Evolutionary conservation across 2,888 invertebrate species (phyloP), one percentile per base, ranked within the genome.

Genomic region (Ormyrus rosae): DNA sequence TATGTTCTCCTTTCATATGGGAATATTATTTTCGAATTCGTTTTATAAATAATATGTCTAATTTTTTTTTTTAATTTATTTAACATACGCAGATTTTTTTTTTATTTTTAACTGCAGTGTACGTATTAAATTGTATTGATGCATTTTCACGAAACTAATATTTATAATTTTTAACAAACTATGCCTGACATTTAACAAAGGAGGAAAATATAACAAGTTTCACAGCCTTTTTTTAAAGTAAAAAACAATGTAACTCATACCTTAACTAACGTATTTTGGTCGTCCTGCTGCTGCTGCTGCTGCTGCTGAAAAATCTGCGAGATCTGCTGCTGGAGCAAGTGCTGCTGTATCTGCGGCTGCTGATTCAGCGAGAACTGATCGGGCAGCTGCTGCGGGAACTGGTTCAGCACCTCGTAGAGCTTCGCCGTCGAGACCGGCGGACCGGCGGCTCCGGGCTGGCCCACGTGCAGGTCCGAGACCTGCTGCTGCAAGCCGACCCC

Each of bases 261-360:
- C 69, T 70, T 70, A 3, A 48, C 5, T 4, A 34, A 34, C 46
- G 68, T 7, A 55, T 45, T 56, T 11, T 50, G 45, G 53, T 55
- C n/a, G 10, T 8, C 13, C 50, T 63, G 76, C 50, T 80, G 48
- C 13, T 58, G 46, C 34, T 73, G 64, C 19, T 73, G 79, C 8
- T 86, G 84, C 13, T 13, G 13, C 71, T 88, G 87, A 45, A 89
- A 84, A 6, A 88, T 85, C 70, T 90, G 89, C n/a, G 87, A 87
- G 11, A 88, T 80, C 80, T 89, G 90, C 82, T 90, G 89, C 61
- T 89, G 89, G 19, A 87, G 84, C n/a, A 87, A 71, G 19, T 89
- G 88, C 63, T 88, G 88, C 56, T 89, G 88, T 50, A 89, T 83
- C 68, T 89, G 89, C 4, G 87, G 88, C 72, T 88, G 88, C 67